Percentiles rank a stretch among this genome's conserved stretches.
These are phyloP conservation scores for Phortica okadai DNA, from an alignment of 2,888 invertebrate genomes.

Conservation along the genomic window DNA sequence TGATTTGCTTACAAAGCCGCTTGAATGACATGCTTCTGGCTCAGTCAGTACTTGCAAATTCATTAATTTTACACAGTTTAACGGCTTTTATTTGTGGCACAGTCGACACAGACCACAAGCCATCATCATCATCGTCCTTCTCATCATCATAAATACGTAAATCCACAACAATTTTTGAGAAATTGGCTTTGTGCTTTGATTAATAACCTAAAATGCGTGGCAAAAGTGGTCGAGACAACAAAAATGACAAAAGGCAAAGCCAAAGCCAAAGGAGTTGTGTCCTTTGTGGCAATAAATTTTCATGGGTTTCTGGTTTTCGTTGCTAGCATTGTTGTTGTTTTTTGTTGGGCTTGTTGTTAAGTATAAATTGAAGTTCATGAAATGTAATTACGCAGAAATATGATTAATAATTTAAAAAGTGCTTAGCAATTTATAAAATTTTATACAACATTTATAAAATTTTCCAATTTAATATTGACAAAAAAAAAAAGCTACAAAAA, in stretches of 20 bases:
- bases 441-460: neutral
- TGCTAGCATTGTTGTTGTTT: neutral
- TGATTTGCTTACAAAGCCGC: neutral
- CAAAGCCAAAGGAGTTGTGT: neutral
- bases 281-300: conserved; percentile 25
- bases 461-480: neutral
- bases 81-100: neutral
- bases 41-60: neutral
- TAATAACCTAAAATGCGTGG: conserved; percentile 12
- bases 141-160: conserved; percentile 20
- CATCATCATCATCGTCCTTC: neutral
- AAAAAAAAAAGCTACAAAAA: neutral
- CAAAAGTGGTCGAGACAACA: neutral
- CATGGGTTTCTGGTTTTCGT: conserved; percentile 3
- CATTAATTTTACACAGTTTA: conserved; percentile 12
- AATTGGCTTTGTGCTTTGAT: conserved; percentile 25
- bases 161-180: conserved; percentile 18
- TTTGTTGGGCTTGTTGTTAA: neutral
- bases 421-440: conserved; percentile 6
- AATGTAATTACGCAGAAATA: conserved; percentile 25
- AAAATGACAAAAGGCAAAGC: neutral
- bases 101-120: neutral
- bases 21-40: neutral
- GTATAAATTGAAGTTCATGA: conserved; percentile 25
- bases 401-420: conserved; percentile 29